A percentile compares a stretch with the other conserved stretches of the same genome.
Conservation (phyloP, 2,113 vertebrate species). For the Empidonax traillii region DNA sequence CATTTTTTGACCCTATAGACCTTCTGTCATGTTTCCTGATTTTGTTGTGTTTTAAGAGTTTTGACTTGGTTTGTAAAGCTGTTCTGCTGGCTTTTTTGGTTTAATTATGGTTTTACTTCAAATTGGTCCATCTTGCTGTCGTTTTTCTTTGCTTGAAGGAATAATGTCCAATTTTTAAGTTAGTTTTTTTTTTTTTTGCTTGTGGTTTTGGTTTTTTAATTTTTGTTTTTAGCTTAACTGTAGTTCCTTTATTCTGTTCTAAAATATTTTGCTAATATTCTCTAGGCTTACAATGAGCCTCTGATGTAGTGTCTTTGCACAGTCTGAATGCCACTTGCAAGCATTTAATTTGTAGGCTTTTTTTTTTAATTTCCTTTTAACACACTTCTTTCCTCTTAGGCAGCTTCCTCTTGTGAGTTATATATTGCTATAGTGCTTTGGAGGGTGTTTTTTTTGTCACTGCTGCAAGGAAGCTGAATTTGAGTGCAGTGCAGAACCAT, state of each 20-base stretch:
- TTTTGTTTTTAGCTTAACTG: not conserved
- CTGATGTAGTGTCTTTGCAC: not conserved
- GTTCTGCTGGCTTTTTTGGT: not conserved
- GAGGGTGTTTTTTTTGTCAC: not conserved
- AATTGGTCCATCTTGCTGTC: not conserved
- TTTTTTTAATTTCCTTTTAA: not conserved
- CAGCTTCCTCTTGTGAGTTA: not conserved
- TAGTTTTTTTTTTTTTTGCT: not conserved
- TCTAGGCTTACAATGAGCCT: not conserved
- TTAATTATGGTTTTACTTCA: not conserved
- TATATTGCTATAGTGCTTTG: not conserved
- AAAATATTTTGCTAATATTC: not conserved
- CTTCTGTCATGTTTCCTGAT: not conserved
- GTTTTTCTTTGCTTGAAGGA: not conserved
- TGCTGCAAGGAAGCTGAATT: not conserved
- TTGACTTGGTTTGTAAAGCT: not conserved
- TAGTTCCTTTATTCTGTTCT: not conserved
- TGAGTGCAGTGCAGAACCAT: not conserved
- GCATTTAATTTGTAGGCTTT: not conserved
- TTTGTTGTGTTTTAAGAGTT: not conserved
- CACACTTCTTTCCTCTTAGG: not conserved
- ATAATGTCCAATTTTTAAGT: not conserved
- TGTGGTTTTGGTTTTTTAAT: not conserved
- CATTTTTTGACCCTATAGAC: not conserved
- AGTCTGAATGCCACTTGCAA: not conserved